Conservation (phyloP, 2,113 vertebrate genomes). For the Erythrocercus mccallii region DNA sequence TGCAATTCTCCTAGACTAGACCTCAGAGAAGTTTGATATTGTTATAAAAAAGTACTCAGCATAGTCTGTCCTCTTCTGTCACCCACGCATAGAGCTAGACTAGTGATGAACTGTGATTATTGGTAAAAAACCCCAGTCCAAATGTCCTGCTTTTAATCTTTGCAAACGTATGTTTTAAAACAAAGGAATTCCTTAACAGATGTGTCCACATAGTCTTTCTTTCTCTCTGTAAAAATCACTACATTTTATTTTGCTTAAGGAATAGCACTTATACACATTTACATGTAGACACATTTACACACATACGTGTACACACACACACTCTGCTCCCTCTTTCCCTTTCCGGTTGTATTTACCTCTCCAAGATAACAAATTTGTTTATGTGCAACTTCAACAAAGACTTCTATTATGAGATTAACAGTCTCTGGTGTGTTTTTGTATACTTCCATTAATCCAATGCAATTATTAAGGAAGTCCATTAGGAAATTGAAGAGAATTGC, state of each 20-base stretch:
- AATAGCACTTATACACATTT: not conserved
- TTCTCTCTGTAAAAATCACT: not conserved
- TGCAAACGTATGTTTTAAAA: not conserved
- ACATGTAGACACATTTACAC: not conserved
- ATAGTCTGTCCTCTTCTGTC: not conserved
- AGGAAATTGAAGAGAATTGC: constrained; percentile 95
- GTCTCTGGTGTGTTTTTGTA: constrained; percentile 98
- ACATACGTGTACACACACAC: rapidly evolving
- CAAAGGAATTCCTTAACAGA: not conserved
- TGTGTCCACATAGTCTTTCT: not conserved
- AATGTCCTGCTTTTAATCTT: not conserved
- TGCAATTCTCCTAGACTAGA: not conserved
- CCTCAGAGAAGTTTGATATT: not conserved
- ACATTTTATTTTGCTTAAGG: not conserved
- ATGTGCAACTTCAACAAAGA: constrained; percentile 99
- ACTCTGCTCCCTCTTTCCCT: not conserved
- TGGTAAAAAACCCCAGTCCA: not conserved
- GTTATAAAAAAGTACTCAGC: not conserved
- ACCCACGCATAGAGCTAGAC: not conserved
- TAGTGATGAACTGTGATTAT: not conserved
- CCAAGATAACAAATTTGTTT: constrained; percentile 99
- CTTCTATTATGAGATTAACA: constrained; percentile 98
- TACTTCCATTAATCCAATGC: constrained; percentile 98
- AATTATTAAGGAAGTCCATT: constrained; percentile 98
- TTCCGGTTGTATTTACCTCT: constrained; percentile 80